Base-by-base conservation (phyloP, 2,888 invertebrate species). In the Metalampra italica region DNA sequence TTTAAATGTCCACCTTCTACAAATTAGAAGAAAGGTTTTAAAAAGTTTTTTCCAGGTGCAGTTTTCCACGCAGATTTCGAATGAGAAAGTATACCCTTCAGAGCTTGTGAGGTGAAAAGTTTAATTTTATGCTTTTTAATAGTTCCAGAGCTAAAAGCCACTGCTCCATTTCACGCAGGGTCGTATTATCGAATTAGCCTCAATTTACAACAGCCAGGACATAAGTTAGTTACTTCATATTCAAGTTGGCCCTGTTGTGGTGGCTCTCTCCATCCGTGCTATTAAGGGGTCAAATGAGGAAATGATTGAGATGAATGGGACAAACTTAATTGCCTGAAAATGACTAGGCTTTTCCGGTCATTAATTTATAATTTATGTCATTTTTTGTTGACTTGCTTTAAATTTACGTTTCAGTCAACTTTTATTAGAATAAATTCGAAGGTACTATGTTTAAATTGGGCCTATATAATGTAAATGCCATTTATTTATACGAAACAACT, bases 231-330 rank as follows among this genome's bases (percentile, higher is more conserved):
- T 12, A 37, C 37, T 37, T 37, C 7, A 7, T n/a, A 15, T 39
- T 39, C 8, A 8, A 14, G 39, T 9, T 13, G 14, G 14, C 14
- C 39, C 14, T 15, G 54, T 60, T 52, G 49, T 44, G 50, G 53
- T 38, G 45, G 49, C 40, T 38, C 39, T 22, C 46, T 36, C 36
- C 22, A 42, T 39, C 39, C 45, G 13, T 12, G 14, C 39, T 30
- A 47, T 47, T 14, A 47, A 36, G 32, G 32, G 29, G 12, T 37
- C 48, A 52, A 55, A 66, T 51, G 60, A 54, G 59, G 49, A 51
- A 58, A 65, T 66, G 60, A 71, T 71, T 60, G 62, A 65, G 69
- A 70, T 55, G 49, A 68, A 70, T 71, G 58, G 56, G 41, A 53
- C 52, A 53, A 58, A 64, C 59, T 63, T 66, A 68, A 70, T 70